These are phyloP conservation scores for Galeopterus variegatus DNA, from an alignment of 2,113 vertebrate genomes.

Conservation along the genomic window DNA sequence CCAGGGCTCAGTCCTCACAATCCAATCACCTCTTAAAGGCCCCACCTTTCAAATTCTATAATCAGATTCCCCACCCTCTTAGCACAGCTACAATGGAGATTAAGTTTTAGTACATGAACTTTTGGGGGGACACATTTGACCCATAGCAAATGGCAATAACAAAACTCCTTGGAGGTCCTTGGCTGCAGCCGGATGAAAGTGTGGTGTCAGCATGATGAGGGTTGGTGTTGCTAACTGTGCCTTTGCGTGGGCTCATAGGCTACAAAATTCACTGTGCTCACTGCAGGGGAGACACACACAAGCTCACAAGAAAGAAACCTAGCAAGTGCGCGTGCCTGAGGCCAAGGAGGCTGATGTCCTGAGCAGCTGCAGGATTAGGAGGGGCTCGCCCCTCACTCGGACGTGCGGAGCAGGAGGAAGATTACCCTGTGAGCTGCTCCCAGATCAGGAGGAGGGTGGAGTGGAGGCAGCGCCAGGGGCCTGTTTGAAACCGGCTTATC, in stretches of 20 bases:
- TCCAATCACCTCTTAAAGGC: too few species aligned
- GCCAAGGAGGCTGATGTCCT: background rate
- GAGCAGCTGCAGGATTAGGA: background rate
- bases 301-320: background rate
- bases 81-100: too few species aligned
- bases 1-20: too few species aligned
- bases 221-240: background rate
- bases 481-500: background rate
- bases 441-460: background rate
- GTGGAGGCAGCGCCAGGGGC: background rate
- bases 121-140: too few species aligned
- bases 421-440: background rate
- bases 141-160: background rate
- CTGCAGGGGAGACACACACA: background rate
- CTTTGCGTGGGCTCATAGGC: background rate
- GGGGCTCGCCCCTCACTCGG: background rate
- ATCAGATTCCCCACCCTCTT: too few species aligned
- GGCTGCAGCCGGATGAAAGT: accelerated
- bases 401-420: background rate
- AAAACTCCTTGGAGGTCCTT: background rate
- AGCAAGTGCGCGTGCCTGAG: background rate
- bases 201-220: background rate
- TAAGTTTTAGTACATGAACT: too few species aligned
- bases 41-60: too few species aligned
- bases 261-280: background rate